Conservation (phyloP, 2,113 vertebrate genomes). For the Solea solea region DNA sequence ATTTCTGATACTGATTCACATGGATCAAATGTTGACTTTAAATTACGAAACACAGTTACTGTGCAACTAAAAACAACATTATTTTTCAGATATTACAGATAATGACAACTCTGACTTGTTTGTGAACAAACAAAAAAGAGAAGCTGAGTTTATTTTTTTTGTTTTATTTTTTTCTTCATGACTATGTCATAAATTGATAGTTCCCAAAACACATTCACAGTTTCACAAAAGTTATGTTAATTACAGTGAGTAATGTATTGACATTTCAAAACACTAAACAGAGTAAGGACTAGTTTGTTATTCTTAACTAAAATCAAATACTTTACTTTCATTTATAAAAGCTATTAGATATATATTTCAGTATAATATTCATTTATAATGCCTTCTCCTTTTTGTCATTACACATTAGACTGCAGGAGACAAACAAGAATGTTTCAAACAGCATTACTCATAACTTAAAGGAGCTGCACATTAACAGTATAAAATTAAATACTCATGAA, state of each 20-base stretch:
- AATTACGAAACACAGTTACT: conserved; percentile 19
- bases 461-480: conserved; percentile 78
- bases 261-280: conserved; percentile 76
- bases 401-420: conserved; percentile 71
- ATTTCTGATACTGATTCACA: neutral
- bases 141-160: conserved; percentile 72
- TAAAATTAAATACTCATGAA: conserved; percentile 72
- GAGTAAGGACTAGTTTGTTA: conserved; percentile 64
- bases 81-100: conserved; percentile 43
- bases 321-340: conserved; percentile 68
- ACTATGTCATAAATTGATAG: conserved; percentile 65
- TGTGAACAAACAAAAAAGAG: conserved; percentile 76
- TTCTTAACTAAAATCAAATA: conserved; percentile 65
- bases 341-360: conserved; percentile 57
- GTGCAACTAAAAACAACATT: conserved; percentile 1
- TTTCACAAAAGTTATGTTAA: conserved; percentile 76
- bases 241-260: conserved; percentile 73
- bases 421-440: conserved; percentile 73
- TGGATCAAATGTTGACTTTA: conserved; percentile 37
- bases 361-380: conserved; percentile 60
- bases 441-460: conserved; percentile 69
- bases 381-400: conserved; percentile 60
- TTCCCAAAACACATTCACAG: conserved; percentile 80
- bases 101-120: conserved; percentile 66
- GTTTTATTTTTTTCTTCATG: conserved; percentile 75